Base-by-base conservation (phyloP, 2,888 invertebrate species). In the Nysson spinosus region DNA sequence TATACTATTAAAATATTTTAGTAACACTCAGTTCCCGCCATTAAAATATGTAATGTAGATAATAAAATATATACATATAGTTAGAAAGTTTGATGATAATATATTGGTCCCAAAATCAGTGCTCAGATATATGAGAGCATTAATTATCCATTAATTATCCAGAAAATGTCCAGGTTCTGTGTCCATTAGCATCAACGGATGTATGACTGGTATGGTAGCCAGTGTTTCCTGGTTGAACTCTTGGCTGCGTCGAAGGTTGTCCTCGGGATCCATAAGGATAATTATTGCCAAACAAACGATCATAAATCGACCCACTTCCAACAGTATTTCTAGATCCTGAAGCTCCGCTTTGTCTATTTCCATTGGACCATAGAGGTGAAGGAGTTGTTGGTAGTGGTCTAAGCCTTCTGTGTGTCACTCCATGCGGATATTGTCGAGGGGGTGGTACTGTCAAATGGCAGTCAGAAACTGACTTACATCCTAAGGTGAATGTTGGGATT, bases 91-190 rank as follows among this genome's bases (percentile, higher is more conserved):
- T 1, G 16, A 14, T 7, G 16, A 14, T 14, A 14, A 14, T 16
- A 7, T 16, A 7, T 14, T 22, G 37, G 11, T 37, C 22, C 42
- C 26, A 37, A 26, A 35, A 16, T n/a, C 24, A 35, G 12, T 35
- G 16, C 17, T 44, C 32, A 20, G 12, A n/a, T n/a, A n/a, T n/a
- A 22, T 9, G 37, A 26, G 9, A 1, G 12, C 24, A 20, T 16
- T 17, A 19, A 16, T 0, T 9, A 24, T n/a, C 7, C 32, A n/a
- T 4, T 4, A 20, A 37, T 77, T 71, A 82, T 16, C 83, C 75
- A 9, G 85, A 84, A 55, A 87, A 86, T 11, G 78, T 86, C 85
- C 86, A 87, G 24, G 82, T 71, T 55, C 80, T 77, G 55, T 86
- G 85, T 28, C 86, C 87, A 0, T 76, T 69, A 5, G 62, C 55